Percentiles rank a stretch among this genome's conserved stretches.
Conservation (phyloP, 2,113 vertebrate genomes). For the Paedocypris sp. region DNA sequence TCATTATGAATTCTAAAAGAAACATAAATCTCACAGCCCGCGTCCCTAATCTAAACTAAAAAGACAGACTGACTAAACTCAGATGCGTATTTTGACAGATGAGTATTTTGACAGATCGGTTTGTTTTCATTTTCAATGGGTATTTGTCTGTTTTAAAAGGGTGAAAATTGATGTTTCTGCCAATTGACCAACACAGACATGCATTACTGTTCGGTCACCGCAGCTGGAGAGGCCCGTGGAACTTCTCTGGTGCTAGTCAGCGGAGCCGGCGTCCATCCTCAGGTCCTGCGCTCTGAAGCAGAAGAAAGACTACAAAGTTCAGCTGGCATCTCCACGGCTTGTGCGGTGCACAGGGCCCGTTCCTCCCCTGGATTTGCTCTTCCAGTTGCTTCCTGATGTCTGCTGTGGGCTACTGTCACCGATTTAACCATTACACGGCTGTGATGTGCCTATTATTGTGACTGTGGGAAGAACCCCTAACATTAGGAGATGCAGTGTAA, state of each 20-base stretch:
- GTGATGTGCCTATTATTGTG: not conserved
- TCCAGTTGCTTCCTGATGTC: not conserved
- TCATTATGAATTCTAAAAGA: too few species aligned
- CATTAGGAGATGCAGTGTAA: not conserved
- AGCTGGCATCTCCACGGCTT: slow-evolving; percentile 13
- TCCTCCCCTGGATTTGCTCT: not conserved
- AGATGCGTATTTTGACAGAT: slow-evolving; percentile 31
- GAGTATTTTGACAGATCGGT: slow-evolving; percentile 36
- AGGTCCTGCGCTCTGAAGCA: not conserved
- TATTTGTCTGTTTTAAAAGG: slow-evolving; percentile 38
- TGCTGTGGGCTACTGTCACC: not conserved
- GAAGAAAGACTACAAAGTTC: slow-evolving; percentile 5
- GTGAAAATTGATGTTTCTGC: slow-evolving; percentile 46
- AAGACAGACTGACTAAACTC: slow-evolving; percentile 6
- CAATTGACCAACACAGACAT: slow-evolving; percentile 40
- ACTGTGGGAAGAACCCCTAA: not conserved
- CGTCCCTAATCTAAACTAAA: slow-evolving; percentile 4
- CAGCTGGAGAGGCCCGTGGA: not conserved
- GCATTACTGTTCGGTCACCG: slow-evolving; percentile 5
- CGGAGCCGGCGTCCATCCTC: not conserved
- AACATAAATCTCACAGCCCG: too few species aligned
- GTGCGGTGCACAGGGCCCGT: not conserved
- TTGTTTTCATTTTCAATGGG: slow-evolving; percentile 42
- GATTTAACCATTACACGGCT: slow-evolving; percentile 7
- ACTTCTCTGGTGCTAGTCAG: slow-evolving; percentile 4